phyloP scores from a whole-genome alignment of 2,888 invertebrate genomes.

The Synergus japonicus region DNA sequence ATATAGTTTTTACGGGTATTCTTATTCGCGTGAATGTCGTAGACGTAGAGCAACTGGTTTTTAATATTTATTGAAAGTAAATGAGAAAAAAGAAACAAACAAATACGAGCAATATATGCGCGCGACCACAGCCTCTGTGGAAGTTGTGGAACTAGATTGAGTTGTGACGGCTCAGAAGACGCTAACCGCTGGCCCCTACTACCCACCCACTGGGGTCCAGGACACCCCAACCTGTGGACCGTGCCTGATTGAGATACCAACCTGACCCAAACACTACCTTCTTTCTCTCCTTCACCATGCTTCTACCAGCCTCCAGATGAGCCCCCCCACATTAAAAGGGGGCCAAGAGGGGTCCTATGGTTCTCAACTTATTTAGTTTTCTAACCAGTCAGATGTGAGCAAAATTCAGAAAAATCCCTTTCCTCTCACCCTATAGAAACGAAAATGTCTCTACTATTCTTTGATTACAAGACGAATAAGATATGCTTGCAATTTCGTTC shows the following conservation, averaged over 20 bases:
- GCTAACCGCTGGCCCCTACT: slow-evolving; percentile 56
- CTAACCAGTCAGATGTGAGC: no score
- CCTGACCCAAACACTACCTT: slow-evolving; percentile 65
- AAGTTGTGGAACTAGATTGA: slow-evolving; percentile 73
- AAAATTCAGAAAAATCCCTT: no score
- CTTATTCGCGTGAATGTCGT: neutral
- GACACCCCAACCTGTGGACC: slow-evolving; percentile 72
- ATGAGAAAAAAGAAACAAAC: neutral
- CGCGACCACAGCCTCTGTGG: slow-evolving; percentile 66
- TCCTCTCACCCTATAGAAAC: no score
- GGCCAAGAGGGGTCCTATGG: slow-evolving; percentile 51
- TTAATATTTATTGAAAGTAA: neutral
- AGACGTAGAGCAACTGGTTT: neutral
- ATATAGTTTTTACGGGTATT: neutral
- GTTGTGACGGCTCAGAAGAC: slow-evolving; percentile 74
- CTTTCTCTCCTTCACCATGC: slow-evolving; percentile 55
- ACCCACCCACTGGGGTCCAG: slow-evolving; percentile 65
- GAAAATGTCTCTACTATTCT: no score
- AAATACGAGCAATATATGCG: neutral
- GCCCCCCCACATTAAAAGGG: slow-evolving; percentile 45
- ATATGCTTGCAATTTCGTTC: no score
- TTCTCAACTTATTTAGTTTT: slow-evolving; percentile 48
- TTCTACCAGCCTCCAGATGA: slow-evolving; percentile 56
- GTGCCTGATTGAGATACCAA: slow-evolving; percentile 76
- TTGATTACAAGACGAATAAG: no score